phyloP scores from a whole-genome alignment of 53 echinoderm and acorn worm species.

The Glandiceps talaboti region DNA sequence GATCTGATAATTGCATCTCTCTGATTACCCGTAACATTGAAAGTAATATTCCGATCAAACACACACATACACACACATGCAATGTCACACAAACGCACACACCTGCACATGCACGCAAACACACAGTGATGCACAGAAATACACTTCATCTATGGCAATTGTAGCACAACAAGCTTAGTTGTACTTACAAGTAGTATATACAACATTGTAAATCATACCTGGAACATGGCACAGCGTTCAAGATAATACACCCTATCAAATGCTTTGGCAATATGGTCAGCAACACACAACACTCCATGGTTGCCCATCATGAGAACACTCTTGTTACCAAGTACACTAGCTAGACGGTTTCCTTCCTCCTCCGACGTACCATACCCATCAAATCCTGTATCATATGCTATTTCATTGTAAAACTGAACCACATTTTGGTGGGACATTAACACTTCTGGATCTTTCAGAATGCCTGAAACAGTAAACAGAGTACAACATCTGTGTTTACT shows the following conservation, averaged over 20 bases:
- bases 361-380: slow-evolving; percentile 37
- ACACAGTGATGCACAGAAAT: too few relatives aligned
- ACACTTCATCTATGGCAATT: too few relatives aligned
- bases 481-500: too few relatives aligned
- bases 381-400: slow-evolving; percentile 61
- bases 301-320: slow-evolving; percentile 69
- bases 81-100: too few relatives aligned
- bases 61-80: too few relatives aligned
- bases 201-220: slow-evolving; percentile 30
- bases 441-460: slow-evolving; percentile 38
- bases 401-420: slow-evolving; percentile 49
- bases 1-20: too few relatives aligned
- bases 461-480: too few relatives aligned
- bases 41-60: too few relatives aligned
- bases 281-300: slow-evolving; percentile 59
- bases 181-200: neutral
- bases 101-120: too few relatives aligned
- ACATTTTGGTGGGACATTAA: slow-evolving; percentile 49
- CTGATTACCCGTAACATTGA: too few relatives aligned
- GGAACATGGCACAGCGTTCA: slow-evolving; percentile 59
- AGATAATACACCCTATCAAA: slow-evolving; percentile 71
- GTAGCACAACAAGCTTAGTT: neutral
- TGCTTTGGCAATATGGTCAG: slow-evolving; percentile 32
- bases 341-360: slow-evolving; percentile 45
- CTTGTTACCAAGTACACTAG: slow-evolving; percentile 27